These are phyloP conservation scores for Dioctria rufipes DNA, from an alignment of 2,888 invertebrate genomes.

Conservation along the genomic window DNA sequence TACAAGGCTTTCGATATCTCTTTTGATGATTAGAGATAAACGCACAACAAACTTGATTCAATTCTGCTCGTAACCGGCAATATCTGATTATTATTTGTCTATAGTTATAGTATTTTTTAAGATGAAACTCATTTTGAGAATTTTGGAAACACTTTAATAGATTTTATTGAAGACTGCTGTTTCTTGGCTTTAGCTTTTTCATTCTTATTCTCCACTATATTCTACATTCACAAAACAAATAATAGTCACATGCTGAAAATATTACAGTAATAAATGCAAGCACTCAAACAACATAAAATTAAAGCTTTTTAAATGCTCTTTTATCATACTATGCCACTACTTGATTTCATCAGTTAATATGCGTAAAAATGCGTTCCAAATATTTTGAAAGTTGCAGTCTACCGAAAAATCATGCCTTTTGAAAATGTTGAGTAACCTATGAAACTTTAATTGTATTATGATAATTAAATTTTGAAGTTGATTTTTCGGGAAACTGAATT, in stretches of 20 bases:
- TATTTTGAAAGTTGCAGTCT: neutral
- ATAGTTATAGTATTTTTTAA: too few species aligned
- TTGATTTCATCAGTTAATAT: neutral
- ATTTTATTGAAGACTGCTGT: too few species aligned
- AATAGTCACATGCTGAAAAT: slow-evolving; percentile 1
- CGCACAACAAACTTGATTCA: too few species aligned
- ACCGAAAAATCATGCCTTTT: neutral
- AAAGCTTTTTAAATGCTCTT: neutral
- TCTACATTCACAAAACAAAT: neutral
- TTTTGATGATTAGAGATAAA: too few species aligned
- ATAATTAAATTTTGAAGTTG: too few species aligned
- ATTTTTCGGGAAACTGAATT: slow-evolving; percentile 10
- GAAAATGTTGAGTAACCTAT: too few species aligned
- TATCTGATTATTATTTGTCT: too few species aligned
- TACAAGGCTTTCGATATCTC: too few species aligned
- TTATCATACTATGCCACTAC: neutral
- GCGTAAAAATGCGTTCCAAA: neutral
- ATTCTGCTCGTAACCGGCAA: too few species aligned
- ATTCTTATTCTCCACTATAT: neutral
- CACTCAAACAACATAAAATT: neutral
- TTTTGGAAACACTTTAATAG: too few species aligned
- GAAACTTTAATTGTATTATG: too few species aligned
- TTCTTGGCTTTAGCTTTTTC: neutral
- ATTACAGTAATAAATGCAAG: neutral
- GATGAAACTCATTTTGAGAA: too few species aligned